Conservation (phyloP, 53 echinoderm and acorn worm species). For the Echinarachnius parma region DNA sequence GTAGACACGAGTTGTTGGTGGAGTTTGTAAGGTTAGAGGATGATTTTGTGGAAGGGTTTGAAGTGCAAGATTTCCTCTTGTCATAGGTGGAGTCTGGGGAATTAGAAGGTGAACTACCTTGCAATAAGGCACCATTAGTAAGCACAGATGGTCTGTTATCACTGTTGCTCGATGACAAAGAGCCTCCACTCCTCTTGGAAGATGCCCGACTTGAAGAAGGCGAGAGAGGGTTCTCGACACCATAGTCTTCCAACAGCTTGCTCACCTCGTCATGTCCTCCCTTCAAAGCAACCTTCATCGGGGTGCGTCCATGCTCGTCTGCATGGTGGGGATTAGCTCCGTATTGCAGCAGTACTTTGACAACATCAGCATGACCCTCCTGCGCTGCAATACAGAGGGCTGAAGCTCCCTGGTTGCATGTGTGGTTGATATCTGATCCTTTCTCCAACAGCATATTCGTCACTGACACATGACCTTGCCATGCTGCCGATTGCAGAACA, state of each 20-base stretch:
- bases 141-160: conserved; percentile 69
- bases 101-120: conserved; percentile 82
- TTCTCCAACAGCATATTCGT: conserved; percentile 67
- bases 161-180: conserved; percentile 82
- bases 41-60: conserved; percentile 88
- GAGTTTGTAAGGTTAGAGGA: conserved; percentile 94
- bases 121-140: conserved; percentile 83
- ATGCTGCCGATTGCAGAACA: conserved; percentile 94
- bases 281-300: conserved; percentile 97
- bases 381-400: conserved; percentile 97
- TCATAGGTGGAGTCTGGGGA: conserved; percentile 98
- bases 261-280: conserved; percentile 85
- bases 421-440: conserved; percentile 89
- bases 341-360: conserved; percentile 79
- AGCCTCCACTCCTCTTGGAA: conserved; percentile 63
- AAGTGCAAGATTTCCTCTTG: conserved; percentile 75
- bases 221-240: conserved; percentile 77
- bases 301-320: conserved; percentile 93
- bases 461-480: conserved; percentile 96
- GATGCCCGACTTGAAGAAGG: conserved; percentile 57
- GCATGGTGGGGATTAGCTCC: conserved; percentile 98
- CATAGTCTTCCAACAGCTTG: conserved; percentile 85
- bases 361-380: conserved; percentile 93
- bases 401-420: conserved; percentile 98
- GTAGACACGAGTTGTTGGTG: conserved; percentile 67